Evolutionary conservation across 2,888 invertebrate species (phyloP).

Genomic region (Hydropsyche betteni): DNA sequence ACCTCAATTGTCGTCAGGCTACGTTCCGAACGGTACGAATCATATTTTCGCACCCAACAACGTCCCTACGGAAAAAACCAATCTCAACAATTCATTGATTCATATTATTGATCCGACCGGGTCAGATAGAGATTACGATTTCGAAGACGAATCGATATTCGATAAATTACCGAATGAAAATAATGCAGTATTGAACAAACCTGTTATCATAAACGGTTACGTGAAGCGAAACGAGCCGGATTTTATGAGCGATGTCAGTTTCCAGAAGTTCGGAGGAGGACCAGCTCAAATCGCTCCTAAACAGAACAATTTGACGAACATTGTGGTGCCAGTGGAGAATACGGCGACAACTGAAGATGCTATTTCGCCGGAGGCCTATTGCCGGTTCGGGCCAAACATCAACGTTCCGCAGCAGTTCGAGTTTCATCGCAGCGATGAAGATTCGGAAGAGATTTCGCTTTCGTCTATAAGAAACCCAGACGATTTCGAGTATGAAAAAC

Average conservation of each 20-base stretch:
- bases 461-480: constrained; percentile 1
- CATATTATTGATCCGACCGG: too few species aligned
- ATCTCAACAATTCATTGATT: not conserved
- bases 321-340: constrained; percentile 14
- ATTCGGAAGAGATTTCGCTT: not conserved
- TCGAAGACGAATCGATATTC: constrained; percentile 7
- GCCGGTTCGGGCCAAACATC: constrained; percentile 59
- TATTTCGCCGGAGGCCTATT: constrained; percentile 65
- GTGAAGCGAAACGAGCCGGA: constrained; percentile 34
- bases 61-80: not conserved
- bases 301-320: constrained; percentile 16
- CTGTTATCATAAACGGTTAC: constrained; percentile 20
- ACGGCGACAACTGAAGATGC: not conserved
- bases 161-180: not conserved
- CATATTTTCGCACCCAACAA: not conserved
- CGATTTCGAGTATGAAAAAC: constrained; percentile 16
- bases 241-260: not conserved
- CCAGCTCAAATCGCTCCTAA: constrained; percentile 21
- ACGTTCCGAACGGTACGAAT: constrained; percentile 41
- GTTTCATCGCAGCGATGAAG: constrained; percentile 23
- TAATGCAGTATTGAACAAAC: not conserved
- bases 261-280: not conserved
- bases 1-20: constrained; percentile 40
- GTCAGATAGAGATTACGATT: not conserved
- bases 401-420: constrained; percentile 39